Evolutionary conservation across 2,113 vertebrate species (phyloP).

Genomic region (Oryzias celebensis): DNA sequence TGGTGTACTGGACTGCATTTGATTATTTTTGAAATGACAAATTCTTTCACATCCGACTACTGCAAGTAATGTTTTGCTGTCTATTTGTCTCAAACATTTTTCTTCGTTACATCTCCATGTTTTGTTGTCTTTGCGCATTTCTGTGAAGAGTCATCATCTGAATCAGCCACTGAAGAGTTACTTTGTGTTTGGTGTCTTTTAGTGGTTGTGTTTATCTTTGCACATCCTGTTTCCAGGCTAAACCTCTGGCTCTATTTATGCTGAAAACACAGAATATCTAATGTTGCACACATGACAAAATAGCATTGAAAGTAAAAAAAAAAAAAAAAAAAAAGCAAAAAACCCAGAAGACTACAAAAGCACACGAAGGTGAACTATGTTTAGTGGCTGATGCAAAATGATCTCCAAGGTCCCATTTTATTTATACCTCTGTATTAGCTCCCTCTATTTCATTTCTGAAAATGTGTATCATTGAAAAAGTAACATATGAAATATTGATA

Average conservation of each 20-base stretch:
- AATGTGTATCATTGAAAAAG: slow-evolving; percentile 61
- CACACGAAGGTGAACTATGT: slow-evolving; percentile 23
- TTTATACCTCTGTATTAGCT: slow-evolving; percentile 40
- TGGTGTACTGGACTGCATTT: slow-evolving; percentile 33
- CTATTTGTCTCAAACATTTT: background rate
- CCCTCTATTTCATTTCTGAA: slow-evolving; percentile 59
- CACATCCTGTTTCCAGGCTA: slow-evolving; percentile 14
- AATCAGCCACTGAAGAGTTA: slow-evolving; percentile 46
- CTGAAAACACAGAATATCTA: slow-evolving; percentile 1
- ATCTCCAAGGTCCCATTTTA: slow-evolving; percentile 39
- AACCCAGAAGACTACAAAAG: slow-evolving; percentile 13
- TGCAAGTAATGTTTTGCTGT: slow-evolving; percentile 41
- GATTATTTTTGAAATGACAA: slow-evolving; percentile 23
- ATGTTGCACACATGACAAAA: slow-evolving; percentile 18
- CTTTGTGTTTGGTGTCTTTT: slow-evolving; percentile 18
- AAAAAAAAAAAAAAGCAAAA: background rate
- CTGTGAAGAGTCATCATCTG: slow-evolving; percentile 41
- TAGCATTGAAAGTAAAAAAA: slow-evolving; percentile 29
- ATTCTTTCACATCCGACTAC: slow-evolving; percentile 26
- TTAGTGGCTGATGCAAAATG: slow-evolving; percentile 49
- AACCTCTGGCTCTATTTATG: slow-evolving; percentile 3
- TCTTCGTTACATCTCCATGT: slow-evolving; percentile 25
- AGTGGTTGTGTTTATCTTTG: slow-evolving; percentile 19
- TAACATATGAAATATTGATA: slow-evolving; percentile 71
- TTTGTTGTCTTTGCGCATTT: slow-evolving; percentile 40